phyloP scores from a whole-genome alignment of 2,797 vertebrate genomes.

The Sebastes goodei region DNA sequence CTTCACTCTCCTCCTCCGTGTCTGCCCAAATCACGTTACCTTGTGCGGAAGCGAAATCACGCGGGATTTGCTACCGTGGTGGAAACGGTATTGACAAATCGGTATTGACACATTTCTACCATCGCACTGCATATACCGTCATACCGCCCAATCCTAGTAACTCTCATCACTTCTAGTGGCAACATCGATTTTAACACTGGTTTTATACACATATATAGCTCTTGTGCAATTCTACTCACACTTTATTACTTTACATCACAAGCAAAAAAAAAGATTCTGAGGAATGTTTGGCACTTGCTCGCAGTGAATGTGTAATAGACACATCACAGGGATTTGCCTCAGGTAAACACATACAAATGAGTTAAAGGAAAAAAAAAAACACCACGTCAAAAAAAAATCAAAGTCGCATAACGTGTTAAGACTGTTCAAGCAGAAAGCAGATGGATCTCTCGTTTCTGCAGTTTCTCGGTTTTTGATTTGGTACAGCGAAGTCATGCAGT shows the following conservation, averaged over 20 bases:
- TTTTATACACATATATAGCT: background rate
- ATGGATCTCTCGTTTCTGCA: background rate
- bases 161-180: background rate
- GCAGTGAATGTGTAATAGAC: background rate
- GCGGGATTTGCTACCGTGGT: too few species aligned
- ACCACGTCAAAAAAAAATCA: background rate
- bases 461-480: background rate
- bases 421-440: background rate
- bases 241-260: background rate
- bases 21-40: too few species aligned
- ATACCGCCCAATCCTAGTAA: too few species aligned
- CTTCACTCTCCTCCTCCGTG: too few species aligned
- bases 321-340: background rate
- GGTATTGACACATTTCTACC: too few species aligned
- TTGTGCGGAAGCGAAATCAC: too few species aligned
- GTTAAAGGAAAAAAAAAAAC: background rate
- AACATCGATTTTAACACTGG: background rate
- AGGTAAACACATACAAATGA: constrained; percentile 12
- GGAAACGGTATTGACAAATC: too few species aligned
- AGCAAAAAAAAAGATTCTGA: background rate
- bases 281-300: background rate
- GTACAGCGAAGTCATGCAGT: background rate
- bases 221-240: background rate
- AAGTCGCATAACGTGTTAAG: background rate
- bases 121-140: too few species aligned